These are phyloP conservation scores for Knipowitschia caucasica DNA, from an alignment of 2,797 vertebrate species.

Conservation along the genomic window DNA sequence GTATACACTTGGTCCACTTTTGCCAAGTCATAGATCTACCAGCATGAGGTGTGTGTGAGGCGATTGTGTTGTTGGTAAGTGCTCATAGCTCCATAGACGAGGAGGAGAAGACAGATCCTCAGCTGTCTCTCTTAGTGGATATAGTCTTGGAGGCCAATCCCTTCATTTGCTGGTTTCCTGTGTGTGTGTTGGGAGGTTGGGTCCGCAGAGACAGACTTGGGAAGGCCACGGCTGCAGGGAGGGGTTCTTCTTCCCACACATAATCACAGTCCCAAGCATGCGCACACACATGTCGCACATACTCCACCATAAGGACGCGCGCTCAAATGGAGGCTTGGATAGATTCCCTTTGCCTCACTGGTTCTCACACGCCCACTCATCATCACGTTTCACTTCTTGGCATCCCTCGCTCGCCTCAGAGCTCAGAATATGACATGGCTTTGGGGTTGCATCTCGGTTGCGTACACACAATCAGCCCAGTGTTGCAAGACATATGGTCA, in stretches of 20 bases:
- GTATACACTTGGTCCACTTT: constrained; percentile 47
- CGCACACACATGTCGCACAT: constrained; percentile 46
- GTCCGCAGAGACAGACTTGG: constrained; percentile 56
- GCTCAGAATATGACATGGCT: constrained; percentile 69
- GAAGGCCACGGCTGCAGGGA: constrained; percentile 63
- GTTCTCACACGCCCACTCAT: constrained; percentile 60
- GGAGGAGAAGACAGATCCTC: constrained; percentile 47
- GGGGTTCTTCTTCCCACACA: constrained; percentile 63
- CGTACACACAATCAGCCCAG: constrained; percentile 44
- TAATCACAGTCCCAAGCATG: constrained; percentile 60
- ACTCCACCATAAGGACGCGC: constrained; percentile 13
- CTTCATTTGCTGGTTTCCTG: constrained; percentile 45
- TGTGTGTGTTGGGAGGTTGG: constrained; percentile 24
- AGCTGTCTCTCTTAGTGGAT: constrained; percentile 48
- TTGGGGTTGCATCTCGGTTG: constrained; percentile 58
- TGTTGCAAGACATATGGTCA: constrained; percentile 51
- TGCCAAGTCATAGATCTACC: constrained; percentile 59
- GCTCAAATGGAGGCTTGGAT: constrained; percentile 38
- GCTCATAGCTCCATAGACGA: constrained; percentile 30
- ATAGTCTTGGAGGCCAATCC: constrained; percentile 53
- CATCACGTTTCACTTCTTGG: constrained; percentile 64
- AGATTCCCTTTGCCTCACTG: constrained; percentile 41
- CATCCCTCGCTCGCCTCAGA: constrained; percentile 47
- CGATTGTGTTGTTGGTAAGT: constrained; percentile 33
- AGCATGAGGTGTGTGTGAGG: constrained; percentile 45